Conservation (phyloP, 2,888 invertebrate genomes). For the Tholera decimalis region DNA sequence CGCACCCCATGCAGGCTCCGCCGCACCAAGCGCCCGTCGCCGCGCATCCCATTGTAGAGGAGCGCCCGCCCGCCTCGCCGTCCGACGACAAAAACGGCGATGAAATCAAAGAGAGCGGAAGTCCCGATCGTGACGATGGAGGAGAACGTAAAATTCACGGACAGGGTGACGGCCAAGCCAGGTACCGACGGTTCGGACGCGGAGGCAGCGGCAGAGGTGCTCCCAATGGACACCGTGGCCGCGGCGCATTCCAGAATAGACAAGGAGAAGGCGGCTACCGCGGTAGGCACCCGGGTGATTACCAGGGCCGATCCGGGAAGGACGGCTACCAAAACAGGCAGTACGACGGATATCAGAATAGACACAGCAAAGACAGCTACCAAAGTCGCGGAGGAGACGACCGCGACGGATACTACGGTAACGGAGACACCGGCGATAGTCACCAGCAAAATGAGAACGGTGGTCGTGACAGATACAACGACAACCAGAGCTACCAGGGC, state of each 20-base stretch:
- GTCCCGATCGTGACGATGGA: slow-evolving; percentile 82
- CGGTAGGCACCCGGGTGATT: slow-evolving; percentile 77
- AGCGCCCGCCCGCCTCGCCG: slow-evolving; percentile 70
- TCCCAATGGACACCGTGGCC: slow-evolving; percentile 86
- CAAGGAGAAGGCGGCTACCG: slow-evolving; percentile 82
- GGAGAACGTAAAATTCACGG: slow-evolving; percentile 82
- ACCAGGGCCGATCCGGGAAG: slow-evolving; percentile 79
- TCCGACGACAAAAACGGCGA: slow-evolving; percentile 76
- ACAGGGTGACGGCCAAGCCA: slow-evolving; percentile 85
- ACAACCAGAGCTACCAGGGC: slow-evolving; percentile 89
- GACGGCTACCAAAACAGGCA: slow-evolving; percentile 82
- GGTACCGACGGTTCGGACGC: slow-evolving; percentile 82
- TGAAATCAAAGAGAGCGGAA: slow-evolving; percentile 80
- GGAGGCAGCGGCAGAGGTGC: slow-evolving; percentile 78
- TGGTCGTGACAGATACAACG: slow-evolving; percentile 88
- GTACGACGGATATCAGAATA: slow-evolving; percentile 82
- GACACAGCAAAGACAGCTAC: slow-evolving; percentile 80
- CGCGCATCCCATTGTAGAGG: slow-evolving; percentile 61
- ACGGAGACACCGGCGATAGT: slow-evolving; percentile 84
- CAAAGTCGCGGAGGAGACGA: slow-evolving; percentile 77
- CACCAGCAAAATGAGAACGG: slow-evolving; percentile 89
- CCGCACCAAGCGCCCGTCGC: slow-evolving; percentile 48
- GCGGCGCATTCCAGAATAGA: slow-evolving; percentile 80
- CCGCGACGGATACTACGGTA: slow-evolving; percentile 81
- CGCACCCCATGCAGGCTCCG: slow-evolving; percentile 61